A percentile compares a stretch with the other conserved stretches of the same genome.
Conservation (phyloP, 2,888 invertebrate genomes). For the Slavum lentiscoides region DNA sequence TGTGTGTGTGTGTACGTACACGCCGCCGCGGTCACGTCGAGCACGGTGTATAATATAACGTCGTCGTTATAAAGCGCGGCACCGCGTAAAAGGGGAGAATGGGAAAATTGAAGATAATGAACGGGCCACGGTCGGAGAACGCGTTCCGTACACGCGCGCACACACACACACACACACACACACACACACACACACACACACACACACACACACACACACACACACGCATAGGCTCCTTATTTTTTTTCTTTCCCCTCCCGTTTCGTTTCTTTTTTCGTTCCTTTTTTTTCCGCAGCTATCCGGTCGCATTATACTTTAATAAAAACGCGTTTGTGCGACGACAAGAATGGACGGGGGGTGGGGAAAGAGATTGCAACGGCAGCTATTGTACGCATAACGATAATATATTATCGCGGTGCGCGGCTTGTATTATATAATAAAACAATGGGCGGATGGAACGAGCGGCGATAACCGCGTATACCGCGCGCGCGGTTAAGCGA, state of each 20-base stretch:
- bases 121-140: constrained; percentile 15
- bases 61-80: neutral
- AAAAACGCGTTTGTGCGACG: too few species aligned
- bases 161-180: neutral
- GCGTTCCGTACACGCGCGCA: neutral
- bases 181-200: neutral
- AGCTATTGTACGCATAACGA: too few species aligned
- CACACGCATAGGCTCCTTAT: neutral
- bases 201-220: neutral
- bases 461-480: too few species aligned
- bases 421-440: too few species aligned
- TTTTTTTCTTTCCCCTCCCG: neutral
- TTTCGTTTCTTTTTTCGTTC: neutral
- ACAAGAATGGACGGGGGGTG: too few species aligned
- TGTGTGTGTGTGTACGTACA: too few species aligned
- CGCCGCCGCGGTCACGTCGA: neutral
- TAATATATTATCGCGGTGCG: too few species aligned
- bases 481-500: too few species aligned
- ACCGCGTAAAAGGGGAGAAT: constrained; percentile 50
- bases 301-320: too few species aligned
- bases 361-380: too few species aligned
- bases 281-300: too few species aligned
- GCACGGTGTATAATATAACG: constrained; percentile 35
- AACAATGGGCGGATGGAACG: too few species aligned
- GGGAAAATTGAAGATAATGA: constrained; percentile 52